These are phyloP conservation scores for Serilophus lunatus DNA, from an alignment of 2,113 vertebrate species.

Conservation along the genomic window DNA sequence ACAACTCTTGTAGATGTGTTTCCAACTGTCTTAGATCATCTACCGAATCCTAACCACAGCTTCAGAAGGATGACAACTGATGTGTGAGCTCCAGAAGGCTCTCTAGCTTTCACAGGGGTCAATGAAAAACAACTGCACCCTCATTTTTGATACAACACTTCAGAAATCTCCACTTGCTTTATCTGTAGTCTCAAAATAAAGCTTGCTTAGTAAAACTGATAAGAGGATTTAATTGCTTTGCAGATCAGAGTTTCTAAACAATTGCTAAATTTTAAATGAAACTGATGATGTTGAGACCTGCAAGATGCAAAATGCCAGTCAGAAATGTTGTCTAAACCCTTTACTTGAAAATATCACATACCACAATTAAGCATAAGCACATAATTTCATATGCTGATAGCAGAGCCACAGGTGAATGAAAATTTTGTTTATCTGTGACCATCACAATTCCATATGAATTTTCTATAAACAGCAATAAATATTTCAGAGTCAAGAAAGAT, in stretches of 20 bases:
- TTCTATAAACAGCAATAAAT: not conserved
- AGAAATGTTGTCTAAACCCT: not conserved
- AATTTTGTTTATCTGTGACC: not conserved
- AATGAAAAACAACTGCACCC: not conserved
- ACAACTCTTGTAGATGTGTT: not conserved
- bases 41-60: not conserved
- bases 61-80: not conserved
- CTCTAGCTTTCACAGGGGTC: not conserved
- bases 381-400: not conserved
- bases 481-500: not conserved
- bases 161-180: not conserved
- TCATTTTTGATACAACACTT: not conserved
- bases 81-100: not conserved
- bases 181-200: not conserved
- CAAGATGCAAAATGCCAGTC: not conserved
- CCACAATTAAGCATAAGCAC: not conserved
- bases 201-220: not conserved
- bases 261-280: not conserved
- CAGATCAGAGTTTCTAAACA: not conserved
- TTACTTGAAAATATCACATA: not conserved
- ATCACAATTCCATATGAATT: not conserved
- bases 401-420: not conserved
- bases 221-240: not conserved
- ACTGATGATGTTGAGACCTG: not conserved
- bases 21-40: not conserved